Base-by-base conservation (phyloP, 2,113 vertebrate genomes). In the Pycnonotus jocosus region DNA sequence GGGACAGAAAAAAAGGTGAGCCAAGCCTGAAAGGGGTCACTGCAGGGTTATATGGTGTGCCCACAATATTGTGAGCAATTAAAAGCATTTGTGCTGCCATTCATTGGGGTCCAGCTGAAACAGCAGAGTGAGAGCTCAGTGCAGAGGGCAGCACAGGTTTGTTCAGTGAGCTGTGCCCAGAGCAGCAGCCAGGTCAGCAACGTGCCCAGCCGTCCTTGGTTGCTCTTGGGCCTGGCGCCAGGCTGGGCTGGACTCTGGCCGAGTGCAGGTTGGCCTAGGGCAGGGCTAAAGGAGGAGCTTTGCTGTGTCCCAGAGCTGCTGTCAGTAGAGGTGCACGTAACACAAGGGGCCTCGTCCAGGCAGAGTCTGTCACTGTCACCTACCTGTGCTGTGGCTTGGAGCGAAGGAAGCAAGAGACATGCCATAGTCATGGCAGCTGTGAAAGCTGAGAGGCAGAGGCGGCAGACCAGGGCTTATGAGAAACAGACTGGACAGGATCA, bases 1-100 rank as follows among this genome's bases (percentile, higher is more conserved):
- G 99, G 92, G 98, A 99, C 97, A 98, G 98, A 77, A 98, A 98
- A 92, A 97, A 98, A 98, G 99, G 99, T 99, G 97, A 98, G 97
- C 68, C 48, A 57, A 62, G 20, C 44, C n/a, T 65, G 28, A 61
- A 53, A 54, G 38, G 1, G 0, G 19, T 33, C 12, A 1, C 56
- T 57, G 8, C 33, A 18, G 30, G 6, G 11, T 65, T 74, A 40
- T 71, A 19, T 62, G 11, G 6, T 37, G 12, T 61, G 33, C 28
- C n/a, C 51, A 8, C 12, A 37, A 0, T 69, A 45, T 45, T 44
- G 22, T 1, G 9, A 38, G 30, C 9, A 30, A 30, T 38, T 44
- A 28, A 64, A 65, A 62, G 20, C 9, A 5, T 53, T 78, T 5
- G 4, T 50, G n/a, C 30, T 57, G 19, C 81, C 1, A 0, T 54